Evolutionary conservation across 2,113 vertebrate species (phyloP).

Genomic region (Hippocampus comes): DNA sequence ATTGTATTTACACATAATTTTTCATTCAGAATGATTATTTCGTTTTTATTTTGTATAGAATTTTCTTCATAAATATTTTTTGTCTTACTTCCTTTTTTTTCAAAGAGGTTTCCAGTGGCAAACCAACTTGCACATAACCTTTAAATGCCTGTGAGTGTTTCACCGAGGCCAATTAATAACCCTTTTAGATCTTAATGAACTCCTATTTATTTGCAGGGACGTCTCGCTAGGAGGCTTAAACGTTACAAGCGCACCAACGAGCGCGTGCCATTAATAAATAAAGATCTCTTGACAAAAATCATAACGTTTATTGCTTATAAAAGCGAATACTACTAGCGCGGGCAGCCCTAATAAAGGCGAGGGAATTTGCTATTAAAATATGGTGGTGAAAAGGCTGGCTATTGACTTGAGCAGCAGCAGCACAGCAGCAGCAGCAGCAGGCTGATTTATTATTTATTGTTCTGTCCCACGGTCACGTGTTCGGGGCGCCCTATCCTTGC

Average conservation of each 20-base stretch:
- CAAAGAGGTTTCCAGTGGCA: neutral
- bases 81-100: neutral
- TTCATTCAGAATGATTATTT: neutral
- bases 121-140: neutral
- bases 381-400: constrained; percentile 92
- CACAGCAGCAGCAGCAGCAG: constrained; percentile 63
- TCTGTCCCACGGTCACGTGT: constrained; percentile 91
- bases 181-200: constrained; percentile 15
- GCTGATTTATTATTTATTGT: constrained; percentile 99
- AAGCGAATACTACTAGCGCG: constrained; percentile 73
- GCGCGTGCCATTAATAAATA: constrained; percentile 2
- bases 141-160: constrained; percentile 18
- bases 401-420: constrained; percentile 84
- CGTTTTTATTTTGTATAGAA: neutral
- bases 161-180: constrained; percentile 26
- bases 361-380: constrained; percentile 94
- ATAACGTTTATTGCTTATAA: constrained; percentile 81
- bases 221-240: constrained; percentile 1
- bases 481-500: constrained; percentile 83
- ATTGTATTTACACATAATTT: neutral
- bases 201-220: neutral
- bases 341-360: constrained; percentile 83
- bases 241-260: constrained; percentile 1
- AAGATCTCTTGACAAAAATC: constrained; percentile 60
- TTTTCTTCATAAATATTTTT: neutral